These are phyloP conservation scores for Charaxes varanes DNA, from an alignment of 1,140 invertebrate species.

Conservation along the genomic window DNA sequence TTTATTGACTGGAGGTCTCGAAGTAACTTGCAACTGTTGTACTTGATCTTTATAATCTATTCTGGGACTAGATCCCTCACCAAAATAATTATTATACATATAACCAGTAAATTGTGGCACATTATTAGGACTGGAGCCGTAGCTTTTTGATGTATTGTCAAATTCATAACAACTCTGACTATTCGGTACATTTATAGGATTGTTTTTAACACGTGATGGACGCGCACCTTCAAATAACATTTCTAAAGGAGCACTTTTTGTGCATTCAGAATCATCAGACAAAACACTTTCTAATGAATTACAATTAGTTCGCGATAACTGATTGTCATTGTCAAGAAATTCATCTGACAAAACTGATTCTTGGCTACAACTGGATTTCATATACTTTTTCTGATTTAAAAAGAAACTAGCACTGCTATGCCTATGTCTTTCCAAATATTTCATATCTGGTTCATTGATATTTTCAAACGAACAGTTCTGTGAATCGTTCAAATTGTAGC, in stretches of 20 bases:
- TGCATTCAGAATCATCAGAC: slow-evolving; percentile 85
- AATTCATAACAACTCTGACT: slow-evolving; percentile 74
- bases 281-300: slow-evolving; percentile 86
- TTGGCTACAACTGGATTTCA: slow-evolving; percentile 77
- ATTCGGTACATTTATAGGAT: slow-evolving; percentile 45
- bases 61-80: slow-evolving; percentile 41
- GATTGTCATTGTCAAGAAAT: slow-evolving; percentile 75
- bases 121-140: slow-evolving; percentile 77
- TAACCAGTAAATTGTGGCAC: slow-evolving; percentile 53
- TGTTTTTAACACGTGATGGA: slow-evolving; percentile 42
- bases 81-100: slow-evolving; percentile 68
- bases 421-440: slow-evolving; percentile 69
- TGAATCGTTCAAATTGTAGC: slow-evolving; percentile 65
- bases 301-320: slow-evolving; percentile 76
- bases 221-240: slow-evolving; percentile 76
- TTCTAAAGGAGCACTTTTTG: slow-evolving; percentile 84
- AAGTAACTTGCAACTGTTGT: slow-evolving; percentile 21
- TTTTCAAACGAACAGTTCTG: slow-evolving; percentile 71
- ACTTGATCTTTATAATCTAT: slow-evolving; percentile 26
- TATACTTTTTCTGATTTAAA: slow-evolving; percentile 75
- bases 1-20: slow-evolving; percentile 41
- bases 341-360: slow-evolving; percentile 85
- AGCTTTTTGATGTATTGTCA: slow-evolving; percentile 75
- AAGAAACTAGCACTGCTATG: slow-evolving; percentile 80
- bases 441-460: slow-evolving; percentile 56